These are phyloP conservation scores for Ceratosolen solmsi DNA, from an alignment of 1,140 invertebrate genomes.

Conservation along the genomic window DNA sequence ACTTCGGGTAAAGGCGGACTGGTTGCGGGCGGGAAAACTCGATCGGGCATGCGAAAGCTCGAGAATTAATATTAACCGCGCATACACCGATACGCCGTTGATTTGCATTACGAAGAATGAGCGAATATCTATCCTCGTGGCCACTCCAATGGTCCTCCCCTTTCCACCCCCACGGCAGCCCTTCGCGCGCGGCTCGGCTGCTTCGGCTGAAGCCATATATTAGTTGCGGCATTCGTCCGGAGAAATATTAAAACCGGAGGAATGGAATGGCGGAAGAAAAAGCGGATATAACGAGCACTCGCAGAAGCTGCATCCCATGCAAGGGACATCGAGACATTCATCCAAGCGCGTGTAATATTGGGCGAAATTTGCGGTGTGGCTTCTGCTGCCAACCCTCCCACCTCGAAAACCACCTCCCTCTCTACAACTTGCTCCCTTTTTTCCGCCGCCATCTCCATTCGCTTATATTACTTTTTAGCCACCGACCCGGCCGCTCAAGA, in stretches of 20 bases:
- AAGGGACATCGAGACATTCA: constrained; percentile 59
- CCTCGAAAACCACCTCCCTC: background rate
- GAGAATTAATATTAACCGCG: constrained; percentile 66
- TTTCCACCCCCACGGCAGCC: background rate
- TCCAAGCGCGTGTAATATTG: constrained; percentile 63
- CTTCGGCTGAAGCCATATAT: constrained; percentile 70
- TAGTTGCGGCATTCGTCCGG: constrained; percentile 68
- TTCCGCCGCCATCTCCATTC: constrained; percentile 30
- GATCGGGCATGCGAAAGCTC: constrained; percentile 53
- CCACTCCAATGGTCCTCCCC: constrained; percentile 59
- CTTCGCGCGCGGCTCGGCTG: constrained; percentile 12
- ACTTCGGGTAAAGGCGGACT: constrained; percentile 29
- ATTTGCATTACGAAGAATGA: constrained; percentile 65
- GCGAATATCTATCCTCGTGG: constrained; percentile 36
- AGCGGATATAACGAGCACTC: constrained; percentile 49
- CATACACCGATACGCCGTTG: constrained; percentile 54
- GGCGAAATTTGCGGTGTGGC: constrained; percentile 60
- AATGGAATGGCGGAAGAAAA: constrained; percentile 57
- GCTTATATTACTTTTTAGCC: constrained; percentile 49
- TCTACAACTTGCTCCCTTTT: background rate
- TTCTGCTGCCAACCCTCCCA: constrained; percentile 20
- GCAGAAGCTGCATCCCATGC: constrained; percentile 46
- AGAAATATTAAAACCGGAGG: constrained; percentile 71
- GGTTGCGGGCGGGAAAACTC: constrained; percentile 38
- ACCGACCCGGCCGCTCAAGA: no score